Evolutionary conservation across 2,888 invertebrate species (phyloP), one percentile per base, ranked within the genome.

Genomic region (Lydus trimaculatus): DNA sequence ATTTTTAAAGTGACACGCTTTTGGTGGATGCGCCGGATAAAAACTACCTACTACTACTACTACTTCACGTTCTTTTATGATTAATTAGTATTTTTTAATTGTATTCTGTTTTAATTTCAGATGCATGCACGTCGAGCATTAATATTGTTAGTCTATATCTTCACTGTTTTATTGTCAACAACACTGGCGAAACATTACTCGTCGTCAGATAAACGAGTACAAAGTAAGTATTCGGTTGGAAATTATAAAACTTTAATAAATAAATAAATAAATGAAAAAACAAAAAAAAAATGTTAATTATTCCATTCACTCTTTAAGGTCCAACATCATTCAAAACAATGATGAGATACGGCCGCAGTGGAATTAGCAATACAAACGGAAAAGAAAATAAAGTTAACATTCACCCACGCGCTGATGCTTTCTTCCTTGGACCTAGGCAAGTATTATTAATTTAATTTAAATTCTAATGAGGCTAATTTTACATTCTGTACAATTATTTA

Each of bases 351-450:
- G 83, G 83, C 13, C 75, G 82, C 52, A 70, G 63, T 20, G 76
- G 76, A 31, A 75, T 74, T 62, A 74, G 69, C 58, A 60, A 70
- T 23, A 67, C 61, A 28, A 66, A 63, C 8, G 66, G 72, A 28
- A 75, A 75, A 62, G 76, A 71, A 43, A 69, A 72, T 60, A 79
- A 78, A 67, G 75, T 79, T 65, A 74, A 77, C 63, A 79, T 81
- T n/a, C 79, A 77, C 48, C 82, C 81, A 36, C 73, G 82, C 70
- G 80, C 79, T 20, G 81, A 82, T 59, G 76, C 81, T 31, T 84
- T 84, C 73, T 82, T 82, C 70, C 76, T 83, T 66, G 81, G 81
- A 17, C 80, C 83, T 48, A 79, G 83, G 83, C 83, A 77, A 75
- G 60, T 59, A 39, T 15, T 13, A n/a, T 11, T 23, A 48, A 48